Evolutionary conservation across 2,113 vertebrate species (phyloP).

Genomic region (Bufo bufo): DNA sequence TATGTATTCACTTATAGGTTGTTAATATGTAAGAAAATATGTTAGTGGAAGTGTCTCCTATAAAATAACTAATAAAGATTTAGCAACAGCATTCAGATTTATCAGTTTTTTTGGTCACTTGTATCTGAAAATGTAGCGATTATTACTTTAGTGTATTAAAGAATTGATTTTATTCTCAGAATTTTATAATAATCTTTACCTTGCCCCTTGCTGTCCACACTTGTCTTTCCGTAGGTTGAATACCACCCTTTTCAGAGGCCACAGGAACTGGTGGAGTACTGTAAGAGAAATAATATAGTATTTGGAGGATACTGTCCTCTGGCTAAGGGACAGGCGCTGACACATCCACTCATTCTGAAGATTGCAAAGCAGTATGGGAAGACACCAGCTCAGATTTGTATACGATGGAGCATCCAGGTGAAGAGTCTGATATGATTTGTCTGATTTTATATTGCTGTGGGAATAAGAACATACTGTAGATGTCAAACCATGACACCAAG

Average conservation of each 20-base stretch:
- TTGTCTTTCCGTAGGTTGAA: slow-evolving; percentile 66
- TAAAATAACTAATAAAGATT: too few relatives aligned
- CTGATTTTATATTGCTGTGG: background rate
- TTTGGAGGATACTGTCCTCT: slow-evolving; percentile 80
- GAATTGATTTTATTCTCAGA: background rate
- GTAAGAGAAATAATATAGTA: slow-evolving; percentile 70
- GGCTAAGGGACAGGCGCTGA: slow-evolving; percentile 74
- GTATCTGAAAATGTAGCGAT: too few relatives aligned
- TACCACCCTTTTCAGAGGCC: slow-evolving; percentile 82
- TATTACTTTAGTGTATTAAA: too few relatives aligned
- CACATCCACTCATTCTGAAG: slow-evolving; percentile 67
- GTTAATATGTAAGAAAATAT: too few relatives aligned
- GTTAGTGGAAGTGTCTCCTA: too few relatives aligned
- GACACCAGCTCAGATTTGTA: slow-evolving; percentile 77
- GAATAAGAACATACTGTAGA: too few relatives aligned
- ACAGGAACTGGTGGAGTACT: slow-evolving; percentile 72
- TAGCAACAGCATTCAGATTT: too few relatives aligned
- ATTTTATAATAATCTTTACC: background rate
- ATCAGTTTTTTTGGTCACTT: too few relatives aligned
- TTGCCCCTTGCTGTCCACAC: background rate
- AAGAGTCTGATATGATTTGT: background rate
- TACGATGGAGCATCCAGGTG: slow-evolving; percentile 74
- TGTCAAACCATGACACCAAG: too few relatives aligned
- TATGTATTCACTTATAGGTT: too few relatives aligned
- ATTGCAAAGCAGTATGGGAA: slow-evolving; percentile 72